These are phyloP conservation scores for Gymnothorax javanicus DNA, from an alignment of 2,797 vertebrate species.

Conservation along the genomic window DNA sequence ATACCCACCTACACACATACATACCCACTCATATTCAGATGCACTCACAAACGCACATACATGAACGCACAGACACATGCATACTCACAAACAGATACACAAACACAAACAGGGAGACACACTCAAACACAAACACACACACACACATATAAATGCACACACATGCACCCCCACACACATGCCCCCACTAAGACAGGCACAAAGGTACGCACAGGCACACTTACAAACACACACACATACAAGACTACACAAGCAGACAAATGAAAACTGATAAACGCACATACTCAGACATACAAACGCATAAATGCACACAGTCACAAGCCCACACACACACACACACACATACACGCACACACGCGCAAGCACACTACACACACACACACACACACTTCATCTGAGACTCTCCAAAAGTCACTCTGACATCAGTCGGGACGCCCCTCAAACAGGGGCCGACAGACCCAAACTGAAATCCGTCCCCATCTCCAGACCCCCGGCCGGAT, in stretches of 20 bases:
- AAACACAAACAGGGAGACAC: too few species aligned
- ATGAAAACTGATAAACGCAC: neutral
- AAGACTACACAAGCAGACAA: neutral
- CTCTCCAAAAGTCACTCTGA: neutral
- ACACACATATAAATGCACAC: neutral
- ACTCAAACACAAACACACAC: neutral
- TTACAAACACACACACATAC: neutral
- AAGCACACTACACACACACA: too few species aligned
- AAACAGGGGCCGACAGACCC: neutral
- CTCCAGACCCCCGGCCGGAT: too few species aligned
- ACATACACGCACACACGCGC: neutral
- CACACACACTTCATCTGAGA: neutral
- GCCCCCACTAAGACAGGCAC: too few species aligned
- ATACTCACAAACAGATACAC: too few species aligned
- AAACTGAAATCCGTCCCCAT: too few species aligned
- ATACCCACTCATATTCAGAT: neutral
- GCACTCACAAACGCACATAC: too few species aligned
- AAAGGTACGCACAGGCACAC: neutral
- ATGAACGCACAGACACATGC: too few species aligned
- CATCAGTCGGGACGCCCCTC: neutral
- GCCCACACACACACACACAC: neutral
- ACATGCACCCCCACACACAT: too few species aligned
- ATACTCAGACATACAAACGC: neutral
- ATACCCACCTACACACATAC: neutral
- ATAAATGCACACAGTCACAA: neutral